Evolutionary conservation across 2,888 invertebrate species (phyloP).

Genomic region (Epirrhoe alternata): DNA sequence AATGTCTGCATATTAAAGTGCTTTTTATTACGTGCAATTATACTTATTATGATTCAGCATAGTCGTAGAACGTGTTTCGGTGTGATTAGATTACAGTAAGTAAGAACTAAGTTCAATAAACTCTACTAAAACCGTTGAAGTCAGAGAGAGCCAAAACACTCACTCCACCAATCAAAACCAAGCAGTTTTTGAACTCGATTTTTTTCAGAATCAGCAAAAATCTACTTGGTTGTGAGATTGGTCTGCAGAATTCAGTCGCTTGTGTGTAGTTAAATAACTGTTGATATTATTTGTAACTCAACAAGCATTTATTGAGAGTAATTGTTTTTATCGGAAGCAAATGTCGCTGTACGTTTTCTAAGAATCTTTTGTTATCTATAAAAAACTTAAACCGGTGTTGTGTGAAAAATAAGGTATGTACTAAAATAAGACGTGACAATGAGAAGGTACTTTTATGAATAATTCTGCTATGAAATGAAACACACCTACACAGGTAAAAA

Average conservation of each 20-base stretch:
- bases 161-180: background rate
- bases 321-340: conserved; percentile 5
- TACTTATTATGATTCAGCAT: background rate
- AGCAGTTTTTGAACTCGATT: conserved; percentile 20
- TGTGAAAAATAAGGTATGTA: background rate
- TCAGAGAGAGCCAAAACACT: conserved; percentile 17
- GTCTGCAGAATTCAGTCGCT: conserved; percentile 8
- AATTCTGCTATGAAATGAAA: background rate
- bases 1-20: background rate
- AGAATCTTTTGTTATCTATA: conserved; percentile 3
- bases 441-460: background rate
- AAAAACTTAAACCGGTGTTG: background rate
- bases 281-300: background rate
- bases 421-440: background rate
- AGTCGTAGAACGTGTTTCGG: background rate
- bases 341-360: background rate
- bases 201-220: conserved; percentile 26
- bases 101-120: conserved; percentile 1
- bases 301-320: conserved; percentile 1
- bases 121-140: background rate
- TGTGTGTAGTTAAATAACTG: background rate
- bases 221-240: conserved; percentile 13
- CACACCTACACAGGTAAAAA: background rate
- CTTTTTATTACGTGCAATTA: background rate
- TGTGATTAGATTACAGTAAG: background rate